A percentile compares a stretch with the other conserved stretches of the same genome.
phyloP scores from a whole-genome alignment of 1,140 invertebrate species.

The Conus betulinus region DNA sequence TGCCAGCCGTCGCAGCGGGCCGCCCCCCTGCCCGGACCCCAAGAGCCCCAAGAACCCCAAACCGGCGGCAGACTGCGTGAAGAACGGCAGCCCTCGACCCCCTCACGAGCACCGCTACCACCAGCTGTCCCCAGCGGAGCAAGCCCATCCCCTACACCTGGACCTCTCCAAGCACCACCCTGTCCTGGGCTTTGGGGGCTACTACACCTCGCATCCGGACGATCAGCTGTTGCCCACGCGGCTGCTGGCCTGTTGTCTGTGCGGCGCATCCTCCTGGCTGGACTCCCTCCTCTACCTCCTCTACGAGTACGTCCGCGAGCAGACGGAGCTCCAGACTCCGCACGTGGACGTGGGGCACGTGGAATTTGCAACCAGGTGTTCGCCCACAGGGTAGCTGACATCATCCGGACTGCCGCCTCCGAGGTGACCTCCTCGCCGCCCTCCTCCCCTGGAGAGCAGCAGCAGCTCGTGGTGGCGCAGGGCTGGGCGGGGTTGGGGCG shows the following conservation, averaged over 20 bases:
- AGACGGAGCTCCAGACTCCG: conserved; percentile 5
- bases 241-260: not conserved
- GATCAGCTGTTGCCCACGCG: conserved; percentile 1
- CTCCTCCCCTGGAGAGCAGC: no score
- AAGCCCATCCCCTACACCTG: not conserved
- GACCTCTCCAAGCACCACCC: not conserved
- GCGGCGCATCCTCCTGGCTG: not conserved
- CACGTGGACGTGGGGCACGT: conserved; percentile 26
- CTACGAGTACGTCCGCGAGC: conserved; percentile 23
- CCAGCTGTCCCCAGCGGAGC: not conserved
- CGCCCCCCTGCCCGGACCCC: not conserved
- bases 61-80: not conserved
- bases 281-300: conserved; percentile 23
- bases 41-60: not conserved
- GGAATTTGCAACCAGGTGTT: conserved; percentile 23
- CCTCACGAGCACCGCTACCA: not conserved
- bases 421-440: not conserved
- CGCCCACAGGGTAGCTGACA: conserved; percentile 15
- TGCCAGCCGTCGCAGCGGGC: conserved; percentile 4
- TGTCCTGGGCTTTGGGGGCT: not conserved
- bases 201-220: not conserved
- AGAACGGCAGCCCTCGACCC: not conserved
- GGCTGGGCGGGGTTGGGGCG: not conserved
- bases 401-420: not conserved
- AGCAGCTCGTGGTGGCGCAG: not conserved